Evolutionary conservation across 2,797 vertebrate species (phyloP).

Genomic region (Spinus olivaceus): DNA sequence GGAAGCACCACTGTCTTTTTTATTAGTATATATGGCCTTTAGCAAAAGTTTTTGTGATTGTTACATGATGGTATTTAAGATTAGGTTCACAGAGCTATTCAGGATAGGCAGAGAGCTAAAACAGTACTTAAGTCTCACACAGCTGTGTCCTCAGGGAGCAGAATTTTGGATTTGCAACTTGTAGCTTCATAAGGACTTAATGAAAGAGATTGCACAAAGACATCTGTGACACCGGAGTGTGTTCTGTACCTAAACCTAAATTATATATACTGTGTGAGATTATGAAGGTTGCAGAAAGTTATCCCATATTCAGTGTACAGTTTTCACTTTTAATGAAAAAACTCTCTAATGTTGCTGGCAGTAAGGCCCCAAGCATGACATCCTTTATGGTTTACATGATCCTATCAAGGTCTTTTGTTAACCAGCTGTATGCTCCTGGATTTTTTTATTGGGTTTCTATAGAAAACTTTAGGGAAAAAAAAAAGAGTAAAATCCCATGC

Average conservation of each 20-base stretch:
- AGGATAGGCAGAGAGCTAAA: slow-evolving; percentile 76
- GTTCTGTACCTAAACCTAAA: slow-evolving; percentile 75
- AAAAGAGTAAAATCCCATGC: slow-evolving; percentile 32
- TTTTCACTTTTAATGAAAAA: slow-evolving; percentile 74
- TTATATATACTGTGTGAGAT: slow-evolving; percentile 72
- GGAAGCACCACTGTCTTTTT: slow-evolving; percentile 90
- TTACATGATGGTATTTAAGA: slow-evolving; percentile 84
- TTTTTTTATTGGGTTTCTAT: slow-evolving; percentile 70
- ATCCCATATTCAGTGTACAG: slow-evolving; percentile 77
- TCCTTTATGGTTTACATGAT: slow-evolving; percentile 80
- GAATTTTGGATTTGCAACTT: slow-evolving; percentile 79
- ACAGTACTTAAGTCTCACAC: slow-evolving; percentile 77
- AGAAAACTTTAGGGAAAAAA: slow-evolving; percentile 40
- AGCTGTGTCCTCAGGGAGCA: slow-evolving; percentile 84
- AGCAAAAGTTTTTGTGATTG: slow-evolving; percentile 85
- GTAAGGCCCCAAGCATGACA: slow-evolving; percentile 77
- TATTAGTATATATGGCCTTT: slow-evolving; percentile 91
- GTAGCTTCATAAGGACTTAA: slow-evolving; percentile 82
- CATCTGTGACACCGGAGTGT: slow-evolving; percentile 70
- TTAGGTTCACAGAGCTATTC: slow-evolving; percentile 79
- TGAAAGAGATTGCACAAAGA: slow-evolving; percentile 76
- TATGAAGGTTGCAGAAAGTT: slow-evolving; percentile 79
- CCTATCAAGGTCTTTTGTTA: slow-evolving; percentile 80
- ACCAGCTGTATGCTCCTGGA: slow-evolving; percentile 79
- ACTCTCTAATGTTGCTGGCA: slow-evolving; percentile 76